phyloP scores from a whole-genome alignment of 2,113 vertebrate species.

The Thamnophis sirtalis region DNA sequence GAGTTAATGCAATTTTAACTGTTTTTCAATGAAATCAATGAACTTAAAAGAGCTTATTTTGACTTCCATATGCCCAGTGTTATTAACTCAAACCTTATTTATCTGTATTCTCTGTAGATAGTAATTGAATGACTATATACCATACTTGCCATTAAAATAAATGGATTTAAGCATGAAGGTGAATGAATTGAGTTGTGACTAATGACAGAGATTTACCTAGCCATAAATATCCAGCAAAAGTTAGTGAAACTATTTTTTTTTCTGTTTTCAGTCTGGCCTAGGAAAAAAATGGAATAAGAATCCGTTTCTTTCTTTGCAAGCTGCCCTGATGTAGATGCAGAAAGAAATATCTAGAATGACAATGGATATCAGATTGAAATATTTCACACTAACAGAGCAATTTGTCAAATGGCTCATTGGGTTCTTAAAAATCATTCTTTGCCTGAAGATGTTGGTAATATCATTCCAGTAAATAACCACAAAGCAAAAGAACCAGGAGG shows the following conservation, averaged over 20 bases:
- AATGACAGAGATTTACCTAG: not conserved
- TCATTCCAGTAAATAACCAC: constrained; percentile 43
- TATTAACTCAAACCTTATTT: not conserved
- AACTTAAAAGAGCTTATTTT: not conserved
- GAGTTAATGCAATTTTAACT: not conserved
- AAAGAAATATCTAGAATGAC: not conserved
- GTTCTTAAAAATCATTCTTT: constrained; percentile 22
- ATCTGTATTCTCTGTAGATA: not conserved
- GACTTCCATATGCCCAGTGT: not conserved
- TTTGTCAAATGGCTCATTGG: constrained; percentile 52
- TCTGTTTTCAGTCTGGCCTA: not conserved
- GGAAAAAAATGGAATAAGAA: not conserved
- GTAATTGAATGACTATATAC: not conserved
- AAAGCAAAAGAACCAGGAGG: not conserved
- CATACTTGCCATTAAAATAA: not conserved
- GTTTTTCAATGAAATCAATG: not conserved
- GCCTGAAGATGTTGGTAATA: constrained; percentile 1
- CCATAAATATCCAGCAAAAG: not conserved
- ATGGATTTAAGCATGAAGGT: not conserved
- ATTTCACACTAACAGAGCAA: constrained; percentile 35
- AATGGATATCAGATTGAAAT: not conserved
- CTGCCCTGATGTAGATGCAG: not conserved
- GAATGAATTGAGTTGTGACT: not conserved
- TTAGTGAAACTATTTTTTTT: not conserved
- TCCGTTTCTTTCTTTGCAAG: not conserved